phyloP scores from a whole-genome alignment of 2,888 invertebrate genomes.

The Sipha maydis region DNA sequence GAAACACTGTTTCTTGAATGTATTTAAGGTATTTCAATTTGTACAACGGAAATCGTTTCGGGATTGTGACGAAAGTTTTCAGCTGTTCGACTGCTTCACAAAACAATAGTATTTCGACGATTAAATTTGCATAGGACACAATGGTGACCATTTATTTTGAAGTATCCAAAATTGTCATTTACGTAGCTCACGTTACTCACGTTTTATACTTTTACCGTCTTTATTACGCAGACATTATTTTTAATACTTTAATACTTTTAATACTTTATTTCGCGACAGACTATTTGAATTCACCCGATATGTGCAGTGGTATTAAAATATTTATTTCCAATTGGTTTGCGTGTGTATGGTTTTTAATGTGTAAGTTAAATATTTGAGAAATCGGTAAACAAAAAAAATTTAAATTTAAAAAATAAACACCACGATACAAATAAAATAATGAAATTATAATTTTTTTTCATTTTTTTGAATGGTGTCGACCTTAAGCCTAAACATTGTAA shows the following conservation, averaged over 20 bases:
- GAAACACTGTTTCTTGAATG: slow-evolving; percentile 52
- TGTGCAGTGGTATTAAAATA: neutral
- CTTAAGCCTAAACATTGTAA: no score
- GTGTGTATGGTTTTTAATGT: neutral
- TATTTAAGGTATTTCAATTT: slow-evolving; percentile 62
- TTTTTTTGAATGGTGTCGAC: no score
- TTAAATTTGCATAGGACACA: slow-evolving; percentile 19
- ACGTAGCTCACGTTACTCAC: neutral
- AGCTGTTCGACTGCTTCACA: slow-evolving; percentile 29
- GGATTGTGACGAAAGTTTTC: slow-evolving; percentile 56
- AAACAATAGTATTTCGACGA: slow-evolving; percentile 41
- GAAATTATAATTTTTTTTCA: no score
- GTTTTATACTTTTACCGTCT: neutral
- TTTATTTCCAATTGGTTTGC: neutral
- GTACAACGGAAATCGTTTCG: slow-evolving; percentile 48
- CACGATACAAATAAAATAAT: neutral
- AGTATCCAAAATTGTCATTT: neutral
- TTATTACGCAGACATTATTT: neutral
- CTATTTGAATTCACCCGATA: neutral
- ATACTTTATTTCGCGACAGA: neutral
- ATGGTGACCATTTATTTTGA: slow-evolving; percentile 40
- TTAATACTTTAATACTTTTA: no score
- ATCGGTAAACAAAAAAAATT: neutral
- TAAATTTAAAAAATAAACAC: neutral
- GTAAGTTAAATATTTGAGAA: no score